Evolutionary conservation across 2,888 invertebrate genomes (phyloP).

Genomic region (Pheosia tremula): DNA sequence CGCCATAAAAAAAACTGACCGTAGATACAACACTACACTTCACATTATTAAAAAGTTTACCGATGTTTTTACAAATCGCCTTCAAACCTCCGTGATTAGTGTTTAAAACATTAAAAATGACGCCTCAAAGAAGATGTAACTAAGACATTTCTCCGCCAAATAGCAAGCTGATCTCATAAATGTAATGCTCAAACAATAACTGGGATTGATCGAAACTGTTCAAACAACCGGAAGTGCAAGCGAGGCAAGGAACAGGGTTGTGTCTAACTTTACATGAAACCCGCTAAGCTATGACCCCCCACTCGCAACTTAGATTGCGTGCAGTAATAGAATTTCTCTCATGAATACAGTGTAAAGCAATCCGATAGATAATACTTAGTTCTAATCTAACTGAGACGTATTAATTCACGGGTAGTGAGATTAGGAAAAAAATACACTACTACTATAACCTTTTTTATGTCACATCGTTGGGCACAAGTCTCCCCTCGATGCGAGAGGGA

Average conservation of each 20-base stretch:
- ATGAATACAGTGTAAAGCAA: constrained; percentile 9
- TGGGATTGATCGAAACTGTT: constrained; percentile 5
- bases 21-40: no score
- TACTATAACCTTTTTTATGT: no score
- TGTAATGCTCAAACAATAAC: constrained; percentile 8
- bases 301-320: constrained; percentile 40
- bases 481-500: no score
- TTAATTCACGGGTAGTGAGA: neutral
- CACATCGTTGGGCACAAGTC: no score
- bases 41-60: no score
- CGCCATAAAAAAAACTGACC: no score
- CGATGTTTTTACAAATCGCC: no score
- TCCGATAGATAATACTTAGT: neutral
- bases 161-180: constrained; percentile 3
- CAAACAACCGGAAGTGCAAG: constrained; percentile 1
- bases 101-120: neutral
- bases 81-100: neutral
- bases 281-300: constrained; percentile 30
- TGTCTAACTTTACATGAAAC: constrained; percentile 7
- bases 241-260: neutral
- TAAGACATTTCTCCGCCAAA: neutral
- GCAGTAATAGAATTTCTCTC: constrained; percentile 35
- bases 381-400: neutral
- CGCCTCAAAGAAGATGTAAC: neutral
- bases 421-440: neutral